phyloP scores from a whole-genome alignment of 2,113 vertebrate genomes.

The Halcyon malimbica region DNA sequence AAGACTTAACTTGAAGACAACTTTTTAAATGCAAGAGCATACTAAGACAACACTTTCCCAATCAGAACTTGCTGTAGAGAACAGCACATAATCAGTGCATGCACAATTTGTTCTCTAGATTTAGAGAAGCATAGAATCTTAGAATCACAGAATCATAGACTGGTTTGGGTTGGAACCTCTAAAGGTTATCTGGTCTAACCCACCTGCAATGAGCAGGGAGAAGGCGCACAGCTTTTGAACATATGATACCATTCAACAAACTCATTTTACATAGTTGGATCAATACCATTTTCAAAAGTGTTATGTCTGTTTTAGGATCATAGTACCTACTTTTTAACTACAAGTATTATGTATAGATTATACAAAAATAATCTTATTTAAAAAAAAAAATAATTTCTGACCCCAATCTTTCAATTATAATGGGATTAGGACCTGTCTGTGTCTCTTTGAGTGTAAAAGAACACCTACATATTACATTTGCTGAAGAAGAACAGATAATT shows the following conservation, averaged over 20 bases:
- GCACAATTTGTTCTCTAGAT: not conserved
- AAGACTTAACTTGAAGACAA: rapidly evolving
- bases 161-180: not conserved
- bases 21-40: not conserved
- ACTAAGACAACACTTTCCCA: rapidly evolving
- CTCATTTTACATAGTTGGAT: not conserved
- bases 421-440: not conserved
- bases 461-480: not conserved
- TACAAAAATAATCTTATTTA: not conserved
- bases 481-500: not conserved
- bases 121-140: too few species aligned
- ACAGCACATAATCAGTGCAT: rapidly evolving
- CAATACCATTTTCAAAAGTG: not conserved
- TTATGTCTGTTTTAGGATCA: not conserved
- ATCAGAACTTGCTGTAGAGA: not conserved
- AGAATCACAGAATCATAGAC: too few species aligned
- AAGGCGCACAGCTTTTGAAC: not conserved
- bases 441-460: not conserved
- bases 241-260: not conserved
- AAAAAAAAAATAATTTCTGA: not conserved
- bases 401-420: not conserved
- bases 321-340: not conserved
- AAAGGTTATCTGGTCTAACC: not conserved
- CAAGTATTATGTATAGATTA: not conserved
- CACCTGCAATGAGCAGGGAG: not conserved